phyloP scores from a whole-genome alignment of 2,888 invertebrate genomes.

The Yponomeuta malinellus region DNA sequence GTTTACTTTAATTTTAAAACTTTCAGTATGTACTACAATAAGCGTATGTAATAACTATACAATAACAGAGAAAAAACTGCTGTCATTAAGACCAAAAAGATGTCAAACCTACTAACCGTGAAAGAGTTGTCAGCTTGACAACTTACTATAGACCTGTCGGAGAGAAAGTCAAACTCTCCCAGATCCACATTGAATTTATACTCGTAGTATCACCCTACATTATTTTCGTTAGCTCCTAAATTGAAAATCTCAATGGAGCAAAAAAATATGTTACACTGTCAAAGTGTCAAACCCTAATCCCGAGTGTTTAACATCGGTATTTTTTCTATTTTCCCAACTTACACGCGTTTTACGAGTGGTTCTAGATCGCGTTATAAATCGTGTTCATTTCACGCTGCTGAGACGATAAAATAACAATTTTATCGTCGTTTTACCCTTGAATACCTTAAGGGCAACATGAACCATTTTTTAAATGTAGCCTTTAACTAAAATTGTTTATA shows the following conservation, averaged over 20 bases:
- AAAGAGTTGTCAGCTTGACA: neutral
- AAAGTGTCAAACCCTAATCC: slow-evolving; percentile 1
- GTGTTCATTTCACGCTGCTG: neutral
- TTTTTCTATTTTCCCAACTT: neutral
- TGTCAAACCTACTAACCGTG: too few relatives aligned
- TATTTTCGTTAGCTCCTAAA: neutral
- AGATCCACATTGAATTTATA: neutral
- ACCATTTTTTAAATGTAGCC: too few relatives aligned
- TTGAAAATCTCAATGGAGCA: neutral
- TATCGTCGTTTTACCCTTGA: neutral
- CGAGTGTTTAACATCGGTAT: neutral
- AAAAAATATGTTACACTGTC: neutral
- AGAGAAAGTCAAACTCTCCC: neutral
- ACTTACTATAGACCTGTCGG: neutral
- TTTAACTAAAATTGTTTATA: too few relatives aligned
- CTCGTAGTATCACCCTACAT: neutral
- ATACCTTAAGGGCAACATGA: neutral
- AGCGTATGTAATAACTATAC: too few relatives aligned
- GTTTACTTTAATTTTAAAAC: too few relatives aligned
- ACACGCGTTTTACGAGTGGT: neutral
- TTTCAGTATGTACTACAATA: too few relatives aligned
- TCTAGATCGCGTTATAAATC: neutral
- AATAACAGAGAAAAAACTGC: too few relatives aligned
- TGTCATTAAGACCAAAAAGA: too few relatives aligned
- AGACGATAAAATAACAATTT: neutral